Evolutionary conservation across 2,797 vertebrate species (phyloP).

Genomic region (Pelochelys cantorii): DNA sequence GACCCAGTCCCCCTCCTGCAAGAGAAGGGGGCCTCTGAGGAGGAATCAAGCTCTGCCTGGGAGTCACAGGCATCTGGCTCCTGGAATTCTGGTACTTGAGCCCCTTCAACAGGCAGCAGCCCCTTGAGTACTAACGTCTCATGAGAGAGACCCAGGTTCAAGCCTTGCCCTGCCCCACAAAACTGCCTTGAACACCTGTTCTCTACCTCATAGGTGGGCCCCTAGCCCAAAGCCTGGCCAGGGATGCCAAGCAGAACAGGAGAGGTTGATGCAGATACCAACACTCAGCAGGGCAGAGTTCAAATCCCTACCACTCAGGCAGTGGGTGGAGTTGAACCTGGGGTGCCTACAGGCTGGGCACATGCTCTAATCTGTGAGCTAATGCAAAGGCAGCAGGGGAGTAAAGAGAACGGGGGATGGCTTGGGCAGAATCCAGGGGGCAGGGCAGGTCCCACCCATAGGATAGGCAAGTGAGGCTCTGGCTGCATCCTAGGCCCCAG

Average conservation of each 20-base stretch:
- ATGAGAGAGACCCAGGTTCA: neutral
- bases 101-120: neutral
- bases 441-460: fast-evolving
- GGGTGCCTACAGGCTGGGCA: neutral
- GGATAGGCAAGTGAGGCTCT: neutral
- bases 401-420: fast-evolving
- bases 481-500: neutral
- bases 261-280: neutral
- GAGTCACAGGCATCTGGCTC: neutral
- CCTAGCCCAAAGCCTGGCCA: neutral
- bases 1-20: neutral
- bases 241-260: neutral
- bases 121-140: neutral
- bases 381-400: too few species aligned
- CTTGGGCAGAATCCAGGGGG: neutral
- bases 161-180: neutral
- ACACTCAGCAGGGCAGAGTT: fast-evolving
- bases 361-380: too few species aligned
- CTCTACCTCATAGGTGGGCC: neutral
- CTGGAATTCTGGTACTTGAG: neutral
- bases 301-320: too few species aligned
- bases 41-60: too few species aligned
- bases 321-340: neutral
- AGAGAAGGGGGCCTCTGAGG: neutral
- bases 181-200: neutral